A percentile compares a stretch with the other conserved stretches of the same genome.
These are phyloP conservation scores for Drosophila fuyamai DNA, from an alignment of 1,140 invertebrate genomes.

Conservation along the genomic window DNA sequence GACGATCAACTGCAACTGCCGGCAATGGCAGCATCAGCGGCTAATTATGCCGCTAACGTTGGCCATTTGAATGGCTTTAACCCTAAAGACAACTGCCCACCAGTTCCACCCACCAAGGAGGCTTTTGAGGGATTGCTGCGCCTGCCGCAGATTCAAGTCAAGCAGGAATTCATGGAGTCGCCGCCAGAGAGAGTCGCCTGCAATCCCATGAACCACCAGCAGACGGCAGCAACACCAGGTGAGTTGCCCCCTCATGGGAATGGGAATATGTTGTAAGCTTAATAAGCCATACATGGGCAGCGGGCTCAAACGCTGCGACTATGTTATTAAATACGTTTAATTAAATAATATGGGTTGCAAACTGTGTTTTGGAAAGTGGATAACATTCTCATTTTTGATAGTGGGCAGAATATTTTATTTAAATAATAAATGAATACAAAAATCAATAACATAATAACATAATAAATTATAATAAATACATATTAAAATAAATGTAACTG, in stretches of 20 bases:
- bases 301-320: background rate
- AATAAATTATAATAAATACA: too few species aligned
- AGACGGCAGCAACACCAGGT: slow-evolving; percentile 22
- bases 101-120: slow-evolving; percentile 50
- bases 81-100: slow-evolving; percentile 65
- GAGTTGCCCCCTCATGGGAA: background rate
- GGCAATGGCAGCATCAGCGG: slow-evolving; percentile 49
- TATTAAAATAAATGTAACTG: too few species aligned
- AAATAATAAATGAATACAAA: too few species aligned
- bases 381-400: too few species aligned
- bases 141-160: slow-evolving; percentile 74
- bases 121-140: slow-evolving; percentile 48
- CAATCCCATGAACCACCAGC: slow-evolving; percentile 30
- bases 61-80: slow-evolving; percentile 81
- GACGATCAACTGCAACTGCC: slow-evolving; percentile 66
- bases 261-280: background rate
- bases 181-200: slow-evolving; percentile 26
- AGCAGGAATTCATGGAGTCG: slow-evolving; percentile 76
- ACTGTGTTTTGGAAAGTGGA: too few species aligned
- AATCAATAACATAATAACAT: too few species aligned
- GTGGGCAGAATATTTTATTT: background rate
- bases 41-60: slow-evolving; percentile 78
- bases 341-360: too few species aligned
- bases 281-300: background rate
- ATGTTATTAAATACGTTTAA: too few species aligned